phyloP scores from a whole-genome alignment of 2,888 invertebrate species.

The Holacanthella duospinosa region DNA sequence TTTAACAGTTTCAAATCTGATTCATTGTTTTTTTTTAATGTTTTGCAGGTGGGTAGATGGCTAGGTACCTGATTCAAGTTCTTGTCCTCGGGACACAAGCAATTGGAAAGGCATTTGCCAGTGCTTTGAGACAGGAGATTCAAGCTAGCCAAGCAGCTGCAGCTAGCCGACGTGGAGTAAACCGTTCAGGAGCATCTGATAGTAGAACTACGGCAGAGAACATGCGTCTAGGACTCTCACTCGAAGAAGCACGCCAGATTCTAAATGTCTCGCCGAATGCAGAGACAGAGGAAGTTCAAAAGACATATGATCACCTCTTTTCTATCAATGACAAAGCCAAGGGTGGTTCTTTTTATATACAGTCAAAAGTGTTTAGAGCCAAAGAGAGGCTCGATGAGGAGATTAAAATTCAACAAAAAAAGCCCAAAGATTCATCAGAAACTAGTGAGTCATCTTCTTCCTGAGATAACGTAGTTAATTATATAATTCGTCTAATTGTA shows the following conservation, averaged over 20 bases:
- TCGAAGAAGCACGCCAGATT: slow-evolving; percentile 93
- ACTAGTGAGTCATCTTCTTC: no score
- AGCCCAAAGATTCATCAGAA: not conserved
- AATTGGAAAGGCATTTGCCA: slow-evolving; percentile 79
- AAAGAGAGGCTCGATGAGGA: slow-evolving; percentile 79
- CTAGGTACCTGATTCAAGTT: slow-evolving; percentile 84
- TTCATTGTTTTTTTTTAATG: not conserved
- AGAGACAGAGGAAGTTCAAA: slow-evolving; percentile 57
- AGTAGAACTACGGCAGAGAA: slow-evolving; percentile 61
- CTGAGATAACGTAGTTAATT: no score
- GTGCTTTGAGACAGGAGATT: slow-evolving; percentile 63
- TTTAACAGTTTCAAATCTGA: no score
- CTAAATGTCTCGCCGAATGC: slow-evolving; percentile 61
- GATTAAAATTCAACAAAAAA: not conserved
- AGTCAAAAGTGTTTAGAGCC: slow-evolving; percentile 90
- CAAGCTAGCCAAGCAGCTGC: slow-evolving; percentile 77
- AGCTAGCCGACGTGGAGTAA: slow-evolving; percentile 47
- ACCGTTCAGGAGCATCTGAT: slow-evolving; percentile 45
- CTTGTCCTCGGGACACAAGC: slow-evolving; percentile 81
- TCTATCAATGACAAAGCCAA: slow-evolving; percentile 78
- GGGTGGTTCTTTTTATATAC: slow-evolving; percentile 93
- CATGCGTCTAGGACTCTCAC: slow-evolving; percentile 63
- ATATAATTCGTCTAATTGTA: no score
- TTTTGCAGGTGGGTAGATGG: slow-evolving; percentile 50
- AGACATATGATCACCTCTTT: slow-evolving; percentile 77